Conservation (phyloP, 2,113 vertebrate genomes). For the Eolophus roseicapilla region DNA sequence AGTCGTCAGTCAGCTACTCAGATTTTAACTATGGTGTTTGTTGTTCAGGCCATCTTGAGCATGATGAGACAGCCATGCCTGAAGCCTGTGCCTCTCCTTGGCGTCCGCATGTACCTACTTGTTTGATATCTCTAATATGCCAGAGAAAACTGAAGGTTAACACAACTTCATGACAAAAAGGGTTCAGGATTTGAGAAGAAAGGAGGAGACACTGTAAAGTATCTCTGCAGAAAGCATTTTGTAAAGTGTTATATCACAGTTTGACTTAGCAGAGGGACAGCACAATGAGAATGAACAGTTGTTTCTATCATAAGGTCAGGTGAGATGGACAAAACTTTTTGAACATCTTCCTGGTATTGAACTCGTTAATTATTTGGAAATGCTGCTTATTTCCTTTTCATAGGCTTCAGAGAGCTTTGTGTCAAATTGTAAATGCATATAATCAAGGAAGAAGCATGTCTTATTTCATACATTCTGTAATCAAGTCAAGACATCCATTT, state of each 20-base stretch:
- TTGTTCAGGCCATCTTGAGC: neutral
- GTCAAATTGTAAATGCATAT: neutral
- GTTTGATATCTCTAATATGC: neutral
- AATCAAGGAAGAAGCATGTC: neutral
- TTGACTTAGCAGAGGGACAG: neutral
- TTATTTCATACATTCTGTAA: neutral
- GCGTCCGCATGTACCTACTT: accelerated
- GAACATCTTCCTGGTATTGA: neutral
- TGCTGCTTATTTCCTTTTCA: neutral
- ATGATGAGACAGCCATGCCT: neutral
- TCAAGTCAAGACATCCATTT: neutral
- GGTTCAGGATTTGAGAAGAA: neutral
- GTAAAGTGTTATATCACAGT: neutral
- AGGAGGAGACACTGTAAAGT: neutral
- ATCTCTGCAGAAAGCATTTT: neutral
- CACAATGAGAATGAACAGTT: neutral
- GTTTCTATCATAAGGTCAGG: neutral
- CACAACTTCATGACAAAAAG: neutral
- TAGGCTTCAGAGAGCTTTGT: neutral
- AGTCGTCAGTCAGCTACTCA: neutral
- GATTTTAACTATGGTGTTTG: neutral
- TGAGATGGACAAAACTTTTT: neutral
- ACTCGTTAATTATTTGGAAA: neutral
- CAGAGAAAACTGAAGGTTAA: neutral
- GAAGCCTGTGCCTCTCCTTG: neutral